These are phyloP conservation scores for Triplophysa rosa DNA, from an alignment of 2,113 vertebrate genomes.

Conservation along the genomic window DNA sequence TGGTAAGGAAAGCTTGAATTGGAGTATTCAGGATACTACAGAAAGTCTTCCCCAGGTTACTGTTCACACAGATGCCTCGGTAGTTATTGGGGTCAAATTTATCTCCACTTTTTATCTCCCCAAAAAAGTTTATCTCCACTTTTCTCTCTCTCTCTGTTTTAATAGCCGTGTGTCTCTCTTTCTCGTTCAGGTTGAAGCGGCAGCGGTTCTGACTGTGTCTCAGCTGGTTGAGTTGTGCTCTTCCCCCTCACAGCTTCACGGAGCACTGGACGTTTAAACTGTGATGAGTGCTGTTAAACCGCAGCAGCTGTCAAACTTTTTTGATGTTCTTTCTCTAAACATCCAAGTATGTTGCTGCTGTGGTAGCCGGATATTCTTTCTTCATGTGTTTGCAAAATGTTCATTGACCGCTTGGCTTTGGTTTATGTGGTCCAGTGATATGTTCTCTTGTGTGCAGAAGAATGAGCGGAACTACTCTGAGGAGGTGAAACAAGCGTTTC, in stretches of 20 bases:
- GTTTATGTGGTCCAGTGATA: background rate
- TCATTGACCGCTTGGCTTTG: background rate
- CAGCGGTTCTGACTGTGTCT: slow-evolving; percentile 52
- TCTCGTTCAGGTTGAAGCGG: slow-evolving; percentile 52
- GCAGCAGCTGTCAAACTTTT: slow-evolving; percentile 58
- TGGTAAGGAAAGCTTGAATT: too few species aligned
- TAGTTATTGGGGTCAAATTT: too few species aligned
- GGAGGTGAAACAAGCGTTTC: slow-evolving; percentile 61
- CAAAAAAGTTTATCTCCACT: too few species aligned
- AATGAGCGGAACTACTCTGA: slow-evolving; percentile 50
- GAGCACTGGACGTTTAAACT: slow-evolving; percentile 42
- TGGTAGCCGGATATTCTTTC: background rate
- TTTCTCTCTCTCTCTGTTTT: too few species aligned
- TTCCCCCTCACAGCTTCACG: slow-evolving; percentile 50
- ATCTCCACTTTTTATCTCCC: background rate
- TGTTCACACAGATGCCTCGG: too few species aligned
- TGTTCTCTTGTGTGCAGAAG: background rate
- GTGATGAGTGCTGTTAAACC: slow-evolving; percentile 55
- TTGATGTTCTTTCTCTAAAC: slow-evolving; percentile 59
- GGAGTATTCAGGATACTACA: too few species aligned
- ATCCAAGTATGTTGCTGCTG: slow-evolving; percentile 54
- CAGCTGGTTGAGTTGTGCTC: slow-evolving; percentile 58
- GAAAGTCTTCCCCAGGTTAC: too few species aligned
- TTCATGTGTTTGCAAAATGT: background rate
- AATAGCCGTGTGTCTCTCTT: background rate